Base-by-base conservation (phyloP, 2,113 vertebrate genomes). In the Gasterosteus aculeatus region DNA sequence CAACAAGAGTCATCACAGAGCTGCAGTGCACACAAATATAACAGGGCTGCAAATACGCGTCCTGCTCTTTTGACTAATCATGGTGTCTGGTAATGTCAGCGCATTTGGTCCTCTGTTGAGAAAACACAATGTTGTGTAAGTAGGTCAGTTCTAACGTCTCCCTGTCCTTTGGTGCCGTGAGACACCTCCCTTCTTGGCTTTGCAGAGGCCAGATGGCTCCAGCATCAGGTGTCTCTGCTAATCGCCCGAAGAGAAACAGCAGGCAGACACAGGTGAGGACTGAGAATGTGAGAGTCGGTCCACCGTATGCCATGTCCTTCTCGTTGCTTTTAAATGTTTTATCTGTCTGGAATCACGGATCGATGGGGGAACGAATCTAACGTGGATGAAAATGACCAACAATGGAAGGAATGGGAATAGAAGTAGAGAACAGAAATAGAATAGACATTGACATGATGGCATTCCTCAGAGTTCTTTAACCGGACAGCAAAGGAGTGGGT, bases 161-260 rank as follows among this genome's bases (percentile, higher is more conserved):
- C 70, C 31, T 82, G 69, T 73, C 80, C 59, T 84, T 78, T 83
- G 64, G 67, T 78, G 77, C 72, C 6, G 74, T 57, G 58, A 80
- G 51, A 77, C 66, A 58, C 76, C 71, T 77, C 76, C 72, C 54
- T 58, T 60, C 69, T 78, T 61, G 80, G 77, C 80, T 82, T 76
- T 65, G 63, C 73, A 15, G 75, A 70, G 75, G 81, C 77, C 91
- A 92, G 92, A 91, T 91, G 92, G 92, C 76, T 53, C 33, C 31
- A 78, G 88, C 91, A 91, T 92, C 91, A 91, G 90, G 90, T 91
- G 90, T 91, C 89, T 78, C 66, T 61, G 85, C 47, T 91, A 84
- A 90, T 91, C 83, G 85, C 78, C 78, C 83, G 39, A 57, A 69
- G 78, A 86, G 76, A 80, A 87, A 82, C 87, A 81, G 84, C 26